Evolutionary conservation across 2,113 vertebrate species (phyloP), one percentile per base, ranked within the genome.

Genomic region (Apus apus): DNA sequence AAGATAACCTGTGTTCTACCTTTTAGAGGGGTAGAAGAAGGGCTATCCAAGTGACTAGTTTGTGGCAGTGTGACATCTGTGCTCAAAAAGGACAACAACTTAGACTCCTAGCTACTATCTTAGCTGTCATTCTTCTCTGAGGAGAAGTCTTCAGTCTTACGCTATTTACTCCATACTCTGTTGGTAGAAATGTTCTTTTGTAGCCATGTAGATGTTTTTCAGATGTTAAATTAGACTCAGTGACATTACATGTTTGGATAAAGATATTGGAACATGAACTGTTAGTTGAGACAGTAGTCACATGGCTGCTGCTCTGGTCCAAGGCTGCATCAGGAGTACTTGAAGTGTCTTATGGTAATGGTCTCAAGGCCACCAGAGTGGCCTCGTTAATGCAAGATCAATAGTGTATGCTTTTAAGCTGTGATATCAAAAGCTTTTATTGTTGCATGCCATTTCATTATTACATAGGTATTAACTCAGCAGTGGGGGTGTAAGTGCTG

Each of bases 1-100:
- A 53, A 48, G 43, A 43, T 56, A 86, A 61, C 8, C 5, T 50
- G 6, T 2, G 1, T 23, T 76, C 9, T 20, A 13, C 25, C 56
- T 74, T 92, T 46, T 45, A 61, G 46, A 71, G 38, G 71, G 8
- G 20, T 34, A 58, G 22, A 79, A 15, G 26, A 46, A 27, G 29
- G 13, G 8, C 30, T 91, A 2, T n/a, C 50, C 32, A 40, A 70
- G 32, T 58, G 21, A 34, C 12, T 62, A 6, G 6, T 30, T 66
- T 0, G 0, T 65, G 51, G 11, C 48, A 46, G 22, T 13, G 11
- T 40, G 13, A 9, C 1, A 0, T 65, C 36, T 27, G 38, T 30
- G 29, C 51, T 60, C 13, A 22, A 87, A 93, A 67, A 50, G 15
- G n/a, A 85, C 80, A 82, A 58, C 8, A 67, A 26, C 6, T 58